Base-by-base conservation (phyloP, 30 jellyfish, hydroid and myxozoan genomes). In the Haliclystus octoradiatus region DNA sequence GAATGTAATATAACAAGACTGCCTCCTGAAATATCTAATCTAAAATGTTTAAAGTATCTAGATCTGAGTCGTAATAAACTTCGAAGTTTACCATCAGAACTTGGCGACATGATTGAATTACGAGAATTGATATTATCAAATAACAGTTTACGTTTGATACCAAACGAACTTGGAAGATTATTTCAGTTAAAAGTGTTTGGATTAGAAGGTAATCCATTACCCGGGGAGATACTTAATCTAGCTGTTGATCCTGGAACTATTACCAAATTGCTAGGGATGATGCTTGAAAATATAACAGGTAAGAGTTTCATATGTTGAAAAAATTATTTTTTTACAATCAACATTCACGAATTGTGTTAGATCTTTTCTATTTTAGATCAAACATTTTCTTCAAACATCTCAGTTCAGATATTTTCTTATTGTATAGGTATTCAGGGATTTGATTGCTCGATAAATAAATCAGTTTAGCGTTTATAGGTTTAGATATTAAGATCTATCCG, bases 121-220 rank as follows among this genome's bases (percentile, higher is more conserved):
- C 67, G 88, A 27, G 97, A 88, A 63, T 77, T 88, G 51, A 31
- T 60, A 27, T 70, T 88, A 68, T 82, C 81, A 19, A 76, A 88
- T 66, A 88, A 88, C 89, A 61, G 69, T 64, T 80, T 88, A 30
- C 85, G 97, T 53, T 74, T 80, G 29, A 68, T 88, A 49, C 97
- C 97, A 28, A 80, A 88, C 63, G 97, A 88, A 81, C 72, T 88
- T 26, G 97, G 97, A 70, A 74, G 97, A 64, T 69, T 88, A 47
- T 88, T 80, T 68, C 86, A 76, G 77, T 63, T 88, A 66, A 88
- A 67, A 64, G 84, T 66, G 22, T 76, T 88, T 25, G 95, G 89
- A 25, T 64, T 88, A 81, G 87, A 88, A 50, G 97, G 97, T 69
- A 88, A 88, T 72, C 97, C 97, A 32, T 69, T 88, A 53, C 97